Evolutionary conservation across 2,113 vertebrate genomes (phyloP).

Genomic region (Ia io): DNA sequence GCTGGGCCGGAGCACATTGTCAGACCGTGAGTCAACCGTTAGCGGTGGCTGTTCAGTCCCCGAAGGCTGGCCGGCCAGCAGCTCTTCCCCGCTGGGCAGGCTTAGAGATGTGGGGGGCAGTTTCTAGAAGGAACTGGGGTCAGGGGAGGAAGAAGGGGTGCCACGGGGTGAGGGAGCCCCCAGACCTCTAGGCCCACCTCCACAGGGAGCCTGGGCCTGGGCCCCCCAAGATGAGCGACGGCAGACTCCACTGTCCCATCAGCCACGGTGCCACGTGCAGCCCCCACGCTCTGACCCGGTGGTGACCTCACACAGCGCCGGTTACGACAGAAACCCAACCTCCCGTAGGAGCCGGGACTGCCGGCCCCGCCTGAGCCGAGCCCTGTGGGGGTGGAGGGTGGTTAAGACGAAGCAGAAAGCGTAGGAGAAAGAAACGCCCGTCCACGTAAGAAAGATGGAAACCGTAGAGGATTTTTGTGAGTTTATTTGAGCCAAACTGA

Average conservation of each 20-base stretch:
- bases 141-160: accelerated
- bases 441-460: not conserved
- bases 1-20: constrained; percentile 74
- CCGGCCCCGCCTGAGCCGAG: accelerated
- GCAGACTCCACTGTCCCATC: accelerated
- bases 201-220: accelerated
- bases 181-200: not conserved
- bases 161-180: accelerated
- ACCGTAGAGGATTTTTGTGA: not conserved
- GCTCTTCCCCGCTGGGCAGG: constrained; percentile 43
- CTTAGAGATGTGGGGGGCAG: not conserved
- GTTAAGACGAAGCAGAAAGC: not conserved
- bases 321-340: not conserved
- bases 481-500: not conserved
- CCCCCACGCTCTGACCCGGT: accelerated
- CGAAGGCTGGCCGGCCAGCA: constrained; percentile 45
- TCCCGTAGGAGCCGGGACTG: accelerated
- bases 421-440: not conserved
- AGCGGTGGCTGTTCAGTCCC: constrained; percentile 30
- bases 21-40: constrained; percentile 81
- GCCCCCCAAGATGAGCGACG: not conserved
- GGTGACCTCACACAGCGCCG: accelerated
- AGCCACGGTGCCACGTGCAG: accelerated
- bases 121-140: not conserved
- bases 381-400: not conserved